Percentiles rank a stretch among this genome's conserved stretches.
phyloP scores from a whole-genome alignment of 2,888 invertebrate species.

The Pammene aurita region DNA sequence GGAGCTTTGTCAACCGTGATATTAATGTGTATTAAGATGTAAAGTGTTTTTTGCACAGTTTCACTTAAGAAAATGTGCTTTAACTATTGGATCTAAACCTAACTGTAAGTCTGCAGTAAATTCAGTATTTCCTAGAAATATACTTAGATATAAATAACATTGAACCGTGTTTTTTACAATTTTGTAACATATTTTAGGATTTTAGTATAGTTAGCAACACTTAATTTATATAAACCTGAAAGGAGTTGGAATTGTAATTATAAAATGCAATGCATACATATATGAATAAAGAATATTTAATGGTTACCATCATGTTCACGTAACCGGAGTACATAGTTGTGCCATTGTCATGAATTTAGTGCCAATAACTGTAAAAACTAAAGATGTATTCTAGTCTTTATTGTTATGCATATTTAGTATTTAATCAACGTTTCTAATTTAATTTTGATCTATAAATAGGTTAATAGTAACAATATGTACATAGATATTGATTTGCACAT shows the following conservation, averaged over 20 bases:
- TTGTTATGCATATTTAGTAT: slow-evolving; percentile 82
- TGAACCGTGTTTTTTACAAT: slow-evolving; percentile 73
- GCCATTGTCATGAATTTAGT: slow-evolving; percentile 81
- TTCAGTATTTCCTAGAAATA: slow-evolving; percentile 77
- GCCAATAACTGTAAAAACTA: slow-evolving; percentile 82
- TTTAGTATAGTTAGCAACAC: slow-evolving; percentile 74
- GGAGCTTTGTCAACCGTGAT: slow-evolving; percentile 75
- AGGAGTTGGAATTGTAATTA: slow-evolving; percentile 63
- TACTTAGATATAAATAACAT: slow-evolving; percentile 71
- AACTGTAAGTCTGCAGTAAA: slow-evolving; percentile 68
- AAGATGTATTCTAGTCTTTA: slow-evolving; percentile 84
- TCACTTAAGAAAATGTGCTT: slow-evolving; percentile 68
- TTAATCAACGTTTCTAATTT: slow-evolving; percentile 78
- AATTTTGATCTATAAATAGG: slow-evolving; percentile 71
- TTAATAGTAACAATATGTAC: slow-evolving; percentile 70
- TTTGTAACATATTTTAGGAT: slow-evolving; percentile 71
- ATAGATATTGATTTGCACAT: slow-evolving; percentile 74
- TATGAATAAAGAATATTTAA: slow-evolving; percentile 50
- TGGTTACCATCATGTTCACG: slow-evolving; percentile 58
- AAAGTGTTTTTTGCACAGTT: slow-evolving; percentile 74
- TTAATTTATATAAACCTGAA: slow-evolving; percentile 64
- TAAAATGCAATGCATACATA: slow-evolving; percentile 60
- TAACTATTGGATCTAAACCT: slow-evolving; percentile 58
- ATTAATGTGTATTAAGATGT: slow-evolving; percentile 62
- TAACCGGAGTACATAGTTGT: slow-evolving; percentile 74